These are phyloP conservation scores for Cryptomyrus ogoouensis DNA, from an alignment of 2,113 vertebrate genomes.

Conservation along the genomic window DNA sequence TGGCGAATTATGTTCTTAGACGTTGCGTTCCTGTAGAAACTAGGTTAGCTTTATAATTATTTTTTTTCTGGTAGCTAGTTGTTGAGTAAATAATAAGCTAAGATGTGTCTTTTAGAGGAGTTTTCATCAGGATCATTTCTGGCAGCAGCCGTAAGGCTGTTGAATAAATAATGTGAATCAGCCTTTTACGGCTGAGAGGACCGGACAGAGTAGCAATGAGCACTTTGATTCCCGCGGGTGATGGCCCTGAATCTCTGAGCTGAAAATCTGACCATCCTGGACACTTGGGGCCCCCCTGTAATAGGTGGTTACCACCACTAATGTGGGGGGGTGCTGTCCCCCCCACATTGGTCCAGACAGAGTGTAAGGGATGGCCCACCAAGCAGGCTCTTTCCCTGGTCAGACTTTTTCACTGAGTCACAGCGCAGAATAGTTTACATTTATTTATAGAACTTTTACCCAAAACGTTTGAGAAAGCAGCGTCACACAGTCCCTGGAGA, in stretches of 20 bases:
- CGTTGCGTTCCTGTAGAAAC: neutral
- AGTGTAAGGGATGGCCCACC: neutral
- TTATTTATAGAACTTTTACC: neutral
- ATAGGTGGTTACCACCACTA: neutral
- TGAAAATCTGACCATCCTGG: neutral
- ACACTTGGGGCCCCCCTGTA: neutral
- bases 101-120: neutral
- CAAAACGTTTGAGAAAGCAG: neutral
- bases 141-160: neutral
- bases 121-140: neutral
- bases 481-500: neutral
- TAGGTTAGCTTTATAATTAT: neutral
- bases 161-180: constrained; percentile 10
- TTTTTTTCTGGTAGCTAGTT: neutral
- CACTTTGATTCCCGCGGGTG: neutral
- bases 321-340: neutral
- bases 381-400: neutral
- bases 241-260: neutral
- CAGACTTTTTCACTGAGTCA: neutral
- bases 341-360: neutral
- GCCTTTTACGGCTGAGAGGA: neutral
- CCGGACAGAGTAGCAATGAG: neutral
- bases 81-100: constrained; percentile 7
- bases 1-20: neutral
- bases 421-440: neutral